Evolutionary conservation across 1,140 invertebrate species (phyloP), one percentile per base, ranked within the genome.

Genomic region (Lepidurus arcticus): DNA sequence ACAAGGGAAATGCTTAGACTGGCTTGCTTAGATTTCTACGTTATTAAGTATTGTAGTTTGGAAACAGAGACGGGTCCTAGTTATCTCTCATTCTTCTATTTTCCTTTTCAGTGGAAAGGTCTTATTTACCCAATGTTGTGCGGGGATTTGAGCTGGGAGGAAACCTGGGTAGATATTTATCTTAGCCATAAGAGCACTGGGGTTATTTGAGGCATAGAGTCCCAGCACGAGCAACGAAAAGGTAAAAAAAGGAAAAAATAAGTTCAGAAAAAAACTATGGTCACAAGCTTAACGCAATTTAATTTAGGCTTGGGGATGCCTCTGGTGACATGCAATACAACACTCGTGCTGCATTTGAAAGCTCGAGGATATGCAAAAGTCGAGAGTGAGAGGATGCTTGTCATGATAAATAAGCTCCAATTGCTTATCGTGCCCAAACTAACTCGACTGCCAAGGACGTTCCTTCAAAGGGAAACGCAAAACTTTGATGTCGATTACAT

Each of bases 351-450:
- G 53, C 53, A 65, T 65, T 9, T 65, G 53, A 65, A 65, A 65
- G 53, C 53, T 9, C 53, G 21, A 65, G 21, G 13, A 65, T 65
- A 65, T 65, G 53, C 53, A 65, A 65, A 65, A 65, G 53, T 65
- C 53, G 53, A 65, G 53, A 65, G 53, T 21, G 53, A 65, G 53
- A 65, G 53, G 53, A 65, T 65, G 53, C 53, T 65, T 65, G 8
- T 65, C 53, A 65, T 65, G 53, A 65, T 65, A 65, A 65, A 65
- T 65, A 65, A 65, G 53, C 53, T 65, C 53, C 53, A n/a, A 65
- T 65, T 65, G 53, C 53, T 65, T 65, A 65, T 65, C 53, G 21
- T 65, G 21, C 16, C 53, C 53, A 65, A 65, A 65, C 53, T 65
- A 65, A 65, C 53, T 65, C 53, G 53, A 65, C 53, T 65, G 53